Conservation (phyloP, 2,113 vertebrate genomes). For the Calyptomena viridis region DNA sequence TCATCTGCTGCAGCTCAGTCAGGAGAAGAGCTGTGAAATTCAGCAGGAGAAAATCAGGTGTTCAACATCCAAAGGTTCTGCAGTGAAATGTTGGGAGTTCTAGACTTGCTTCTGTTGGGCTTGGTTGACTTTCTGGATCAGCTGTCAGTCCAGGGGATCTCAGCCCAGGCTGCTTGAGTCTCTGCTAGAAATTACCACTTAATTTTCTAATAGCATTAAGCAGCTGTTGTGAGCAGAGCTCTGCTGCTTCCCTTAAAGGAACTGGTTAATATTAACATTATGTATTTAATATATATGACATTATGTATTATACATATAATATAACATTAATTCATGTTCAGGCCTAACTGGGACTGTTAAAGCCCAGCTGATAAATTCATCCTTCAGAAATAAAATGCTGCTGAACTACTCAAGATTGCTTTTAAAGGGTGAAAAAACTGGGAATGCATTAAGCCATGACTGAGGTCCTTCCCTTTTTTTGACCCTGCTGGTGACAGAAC, state of each 20-base stretch:
- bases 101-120: background rate
- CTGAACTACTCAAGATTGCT: background rate
- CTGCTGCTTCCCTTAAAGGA: background rate
- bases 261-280: background rate
- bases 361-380: background rate
- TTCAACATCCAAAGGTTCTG: background rate
- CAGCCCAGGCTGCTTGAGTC: background rate
- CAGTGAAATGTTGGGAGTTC: background rate
- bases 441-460: background rate
- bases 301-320: no score
- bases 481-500: background rate
- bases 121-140: background rate
- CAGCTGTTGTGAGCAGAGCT: background rate
- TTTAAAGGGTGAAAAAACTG: background rate
- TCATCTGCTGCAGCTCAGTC: background rate
- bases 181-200: constrained; percentile 25
- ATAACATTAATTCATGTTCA: background rate
- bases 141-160: background rate
- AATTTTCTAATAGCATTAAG: constrained; percentile 48
- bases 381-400: background rate
- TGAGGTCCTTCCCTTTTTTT: background rate
- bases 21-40: background rate
- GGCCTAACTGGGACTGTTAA: background rate
- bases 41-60: background rate
- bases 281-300: no score